Evolutionary conservation across 2,888 invertebrate species (phyloP).

Genomic region (Synanthedon andrenaeformis): DNA sequence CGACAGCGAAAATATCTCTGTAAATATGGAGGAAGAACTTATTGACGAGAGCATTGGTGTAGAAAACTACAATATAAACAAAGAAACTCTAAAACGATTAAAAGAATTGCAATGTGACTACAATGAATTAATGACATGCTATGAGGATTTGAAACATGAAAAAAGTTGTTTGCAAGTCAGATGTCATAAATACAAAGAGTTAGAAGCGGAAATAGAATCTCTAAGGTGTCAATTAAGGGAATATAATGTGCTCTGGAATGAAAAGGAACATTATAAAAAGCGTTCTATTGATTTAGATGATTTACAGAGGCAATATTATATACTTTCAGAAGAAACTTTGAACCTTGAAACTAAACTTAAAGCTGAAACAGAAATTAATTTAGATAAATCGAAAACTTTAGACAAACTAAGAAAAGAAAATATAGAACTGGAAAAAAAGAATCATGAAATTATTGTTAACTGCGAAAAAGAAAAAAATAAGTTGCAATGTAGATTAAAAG

Average conservation of each 20-base stretch:
- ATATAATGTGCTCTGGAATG: constrained; percentile 49
- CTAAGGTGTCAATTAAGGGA: constrained; percentile 39
- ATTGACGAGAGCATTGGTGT: constrained; percentile 17
- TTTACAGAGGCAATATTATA: constrained; percentile 48
- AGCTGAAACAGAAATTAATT: constrained; percentile 52
- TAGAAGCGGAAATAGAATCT: constrained; percentile 40
- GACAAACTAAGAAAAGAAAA: constrained; percentile 43
- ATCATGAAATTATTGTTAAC: constrained; percentile 33
- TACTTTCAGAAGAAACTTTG: constrained; percentile 48
- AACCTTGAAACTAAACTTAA: constrained; percentile 46
- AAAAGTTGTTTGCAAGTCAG: constrained; percentile 32
- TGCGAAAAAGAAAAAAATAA: constrained; percentile 62
- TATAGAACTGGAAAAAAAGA: constrained; percentile 36
- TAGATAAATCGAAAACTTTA: constrained; percentile 35
- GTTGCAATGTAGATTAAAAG: constrained; percentile 59
- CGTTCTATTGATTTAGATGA: constrained; percentile 46
- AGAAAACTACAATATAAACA: constrained; percentile 33
- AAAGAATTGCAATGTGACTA: constrained; percentile 49
- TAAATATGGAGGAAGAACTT: constrained; percentile 15
- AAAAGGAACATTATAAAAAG: constrained; percentile 51
- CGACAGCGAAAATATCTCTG: constrained; percentile 26
- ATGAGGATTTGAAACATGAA: constrained; percentile 49
- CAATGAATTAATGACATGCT: constrained; percentile 44
- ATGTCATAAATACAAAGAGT: constrained; percentile 37
- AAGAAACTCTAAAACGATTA: constrained; percentile 43